Percentiles rank a stretch among this genome's conserved stretches.
These are phyloP conservation scores for Pterois miles DNA, from an alignment of 2,797 vertebrate species.

Conservation along the genomic window DNA sequence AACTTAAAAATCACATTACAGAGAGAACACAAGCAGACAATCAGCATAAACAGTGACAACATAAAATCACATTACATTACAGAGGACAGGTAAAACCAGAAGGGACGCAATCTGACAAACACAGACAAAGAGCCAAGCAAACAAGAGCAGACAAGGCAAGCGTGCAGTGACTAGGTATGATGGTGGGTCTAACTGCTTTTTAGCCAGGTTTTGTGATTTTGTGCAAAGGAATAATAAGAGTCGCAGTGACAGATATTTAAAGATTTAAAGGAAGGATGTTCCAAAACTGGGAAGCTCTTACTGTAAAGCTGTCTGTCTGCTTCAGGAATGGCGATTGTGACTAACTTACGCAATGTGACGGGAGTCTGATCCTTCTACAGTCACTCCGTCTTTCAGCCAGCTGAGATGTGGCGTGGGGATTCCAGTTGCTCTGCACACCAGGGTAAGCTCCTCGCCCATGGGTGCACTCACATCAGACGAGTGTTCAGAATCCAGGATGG, in stretches of 20 bases:
- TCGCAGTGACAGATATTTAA: neutral
- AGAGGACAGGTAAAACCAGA: too few species aligned
- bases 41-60: neutral
- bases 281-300: neutral
- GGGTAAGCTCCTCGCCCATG: slow-evolving; percentile 80
- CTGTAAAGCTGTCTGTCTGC: rapidly evolving
- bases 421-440: slow-evolving; percentile 87
- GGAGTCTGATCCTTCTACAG: slow-evolving; percentile 70
- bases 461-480: slow-evolving; percentile 84
- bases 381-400: slow-evolving; percentile 91
- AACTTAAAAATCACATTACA: neutral
- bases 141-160: too few species aligned
- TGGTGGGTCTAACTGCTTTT: neutral
- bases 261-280: neutral
- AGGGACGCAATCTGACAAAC: too few species aligned
- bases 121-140: too few species aligned
- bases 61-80: neutral
- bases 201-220: neutral
- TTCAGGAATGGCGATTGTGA: neutral
- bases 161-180: neutral
- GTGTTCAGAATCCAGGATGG: slow-evolving; percentile 77
- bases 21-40: neutral
- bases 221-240: neutral
- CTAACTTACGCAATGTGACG: slow-evolving; percentile 80
- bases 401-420: slow-evolving; percentile 85